These are phyloP conservation scores for Diadophis punctatus DNA, from an alignment of 2,113 vertebrate species.

Conservation along the genomic window DNA sequence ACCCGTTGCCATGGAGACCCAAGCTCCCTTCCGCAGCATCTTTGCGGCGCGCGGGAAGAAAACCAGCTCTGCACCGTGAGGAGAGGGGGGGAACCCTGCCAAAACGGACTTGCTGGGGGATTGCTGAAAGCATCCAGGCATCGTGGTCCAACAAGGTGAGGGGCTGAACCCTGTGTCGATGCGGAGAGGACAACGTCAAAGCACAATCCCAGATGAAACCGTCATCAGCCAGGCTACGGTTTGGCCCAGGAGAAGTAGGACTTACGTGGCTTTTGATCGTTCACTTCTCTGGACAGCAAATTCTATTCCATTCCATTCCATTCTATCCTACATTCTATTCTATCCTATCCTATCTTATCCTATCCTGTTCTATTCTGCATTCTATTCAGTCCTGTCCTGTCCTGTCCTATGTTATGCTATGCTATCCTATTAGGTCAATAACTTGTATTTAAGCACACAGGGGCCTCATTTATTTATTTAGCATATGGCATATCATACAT, in stretches of 20 bases:
- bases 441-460: too few relatives aligned
- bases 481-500: too few relatives aligned
- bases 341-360: too few relatives aligned
- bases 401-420: too few relatives aligned
- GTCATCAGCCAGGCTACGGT: conserved; percentile 16
- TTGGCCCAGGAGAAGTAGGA: not conserved
- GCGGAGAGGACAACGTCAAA: conserved; percentile 9
- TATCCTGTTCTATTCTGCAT: not conserved
- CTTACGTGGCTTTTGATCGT: not conserved
- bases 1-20: conserved; percentile 64
- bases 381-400: not conserved
- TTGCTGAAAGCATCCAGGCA: conserved; percentile 41
- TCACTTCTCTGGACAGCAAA: not conserved
- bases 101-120: not conserved
- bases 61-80: conserved; percentile 30
- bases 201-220: conserved; percentile 23
- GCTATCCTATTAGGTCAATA: too few relatives aligned
- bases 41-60: conserved; percentile 24
- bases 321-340: too few relatives aligned
- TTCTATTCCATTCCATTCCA: too few relatives aligned
- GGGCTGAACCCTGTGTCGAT: conserved; percentile 18
- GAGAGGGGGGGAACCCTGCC: not conserved
- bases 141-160: conserved; percentile 24
- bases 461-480: not conserved
- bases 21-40: conserved; percentile 45